A percentile compares a stretch with the other conserved stretches of the same genome.
These are phyloP conservation scores for Echinarachnius parma DNA, from an alignment of 53 echinoderm and acorn worm species.

Conservation along the genomic window DNA sequence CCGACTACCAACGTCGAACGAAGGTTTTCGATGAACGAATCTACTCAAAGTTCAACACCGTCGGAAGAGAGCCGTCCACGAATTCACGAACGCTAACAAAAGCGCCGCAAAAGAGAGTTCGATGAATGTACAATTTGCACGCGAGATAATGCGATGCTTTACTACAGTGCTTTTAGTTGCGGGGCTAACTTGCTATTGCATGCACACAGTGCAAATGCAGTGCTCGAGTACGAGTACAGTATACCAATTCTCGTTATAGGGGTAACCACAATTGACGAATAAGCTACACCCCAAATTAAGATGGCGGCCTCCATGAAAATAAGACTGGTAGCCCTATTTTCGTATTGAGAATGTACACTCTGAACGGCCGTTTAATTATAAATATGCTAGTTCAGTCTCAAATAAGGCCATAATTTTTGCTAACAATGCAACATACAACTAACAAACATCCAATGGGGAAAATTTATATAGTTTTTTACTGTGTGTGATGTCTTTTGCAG, in stretches of 20 bases:
- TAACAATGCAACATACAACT: too few relatives aligned
- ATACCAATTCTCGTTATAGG: slow-evolving; percentile 34
- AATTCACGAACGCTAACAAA: slow-evolving; percentile 53
- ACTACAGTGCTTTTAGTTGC: too few relatives aligned
- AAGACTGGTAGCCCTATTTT: slow-evolving; percentile 31
- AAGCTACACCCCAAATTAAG: slow-evolving; percentile 16
- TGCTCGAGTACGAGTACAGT: slow-evolving; percentile 24
- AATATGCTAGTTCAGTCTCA: too few relatives aligned
- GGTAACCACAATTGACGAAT: slow-evolving; percentile 30
- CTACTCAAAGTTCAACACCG: slow-evolving; percentile 81
- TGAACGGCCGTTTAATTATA: too few relatives aligned
- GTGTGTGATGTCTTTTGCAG: too few relatives aligned
- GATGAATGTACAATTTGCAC: slow-evolving; percentile 43
- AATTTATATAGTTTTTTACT: too few relatives aligned
- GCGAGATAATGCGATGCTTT: too few relatives aligned
- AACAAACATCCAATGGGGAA: too few relatives aligned
- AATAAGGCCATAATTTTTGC: too few relatives aligned
- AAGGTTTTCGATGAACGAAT: slow-evolving; percentile 94
- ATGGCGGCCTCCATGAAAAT: slow-evolving; percentile 46
- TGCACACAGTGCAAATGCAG: too few relatives aligned
- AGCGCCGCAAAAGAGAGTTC: slow-evolving; percentile 32
- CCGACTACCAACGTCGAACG: slow-evolving; percentile 91
- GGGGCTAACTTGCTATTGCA: too few relatives aligned
- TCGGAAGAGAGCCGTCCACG: slow-evolving; percentile 45
- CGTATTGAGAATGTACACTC: too few relatives aligned